Base-by-base conservation (phyloP, 2,888 invertebrate species). In the Aporophyla nigra region DNA sequence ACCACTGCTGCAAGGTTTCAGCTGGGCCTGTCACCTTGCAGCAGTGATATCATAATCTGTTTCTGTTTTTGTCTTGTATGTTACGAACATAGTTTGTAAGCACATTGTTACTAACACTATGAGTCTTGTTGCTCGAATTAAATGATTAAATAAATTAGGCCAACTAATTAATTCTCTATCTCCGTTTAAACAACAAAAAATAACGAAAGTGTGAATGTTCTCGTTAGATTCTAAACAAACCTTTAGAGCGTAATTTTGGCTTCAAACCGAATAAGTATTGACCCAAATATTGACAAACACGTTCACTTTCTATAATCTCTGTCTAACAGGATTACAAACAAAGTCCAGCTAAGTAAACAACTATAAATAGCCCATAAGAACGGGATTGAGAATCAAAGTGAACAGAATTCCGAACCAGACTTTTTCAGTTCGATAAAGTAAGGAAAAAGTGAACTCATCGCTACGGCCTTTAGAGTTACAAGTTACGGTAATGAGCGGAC, bases 401-500 rank as follows among this genome's bases (percentile, higher is more conserved):
- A 58, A 63, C 68, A 24, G 61, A 69, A 53, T 27, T 51, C 14
- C 61, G 43, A 83, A 82, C 69, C 78, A 19, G 58, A 79, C 53
- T 81, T 81, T 70, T 70, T 58, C 73, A 78, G 79, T 67, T 82
- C 9, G 54, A 51, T 67, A 51, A 82, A 82, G 84, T 82, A 63
- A 14, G 54, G 66, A 66, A 83, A 73, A 73, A 62, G 63, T 33
- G 9, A 79, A 68, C 67, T 82, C 67, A 84, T 79, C 62, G 67
- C 43, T 27, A 51, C 49, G 56, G 58, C 53, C 59, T 80, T 82
- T 80, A 68, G 80, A 74, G 74, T 80, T 83, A 84, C 68, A 75
- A 84, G 74, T 62, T 63, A 75, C 75, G 54, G 33, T 71, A 69
- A 75, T 70, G 86, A 84, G 68, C 74, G 75, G 75, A 75, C 82